A percentile compares a stretch with the other conserved stretches of the same genome.
Evolutionary conservation across 2,888 invertebrate species (phyloP).

Genomic region (Gandaritis pyraliata): DNA sequence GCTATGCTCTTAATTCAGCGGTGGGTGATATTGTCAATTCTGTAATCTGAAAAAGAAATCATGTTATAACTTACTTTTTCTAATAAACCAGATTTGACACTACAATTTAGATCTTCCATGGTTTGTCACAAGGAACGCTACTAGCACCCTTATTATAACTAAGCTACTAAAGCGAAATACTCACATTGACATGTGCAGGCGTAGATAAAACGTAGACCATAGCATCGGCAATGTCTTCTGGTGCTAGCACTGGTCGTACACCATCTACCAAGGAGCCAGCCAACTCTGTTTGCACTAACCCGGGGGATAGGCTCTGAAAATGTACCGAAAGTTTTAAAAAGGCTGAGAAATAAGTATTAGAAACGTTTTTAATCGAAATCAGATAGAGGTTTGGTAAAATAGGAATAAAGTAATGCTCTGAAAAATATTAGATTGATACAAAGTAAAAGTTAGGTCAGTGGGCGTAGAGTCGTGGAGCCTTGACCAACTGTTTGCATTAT

Average conservation of each 20-base stretch:
- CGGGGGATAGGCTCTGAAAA: conserved; percentile 86
- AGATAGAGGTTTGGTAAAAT: too few relatives aligned
- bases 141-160: not conserved
- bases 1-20: conserved; percentile 14
- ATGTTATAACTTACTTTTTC: too few relatives aligned
- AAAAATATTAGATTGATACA: too few relatives aligned
- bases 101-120: not conserved
- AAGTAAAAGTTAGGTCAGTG: too few relatives aligned
- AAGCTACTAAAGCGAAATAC: conserved; percentile 32
- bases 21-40: conserved; percentile 38
- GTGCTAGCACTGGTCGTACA: conserved; percentile 61
- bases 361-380: too few relatives aligned
- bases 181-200: conserved; percentile 82
- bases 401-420: too few relatives aligned
- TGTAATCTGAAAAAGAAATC: conserved; percentile 35
- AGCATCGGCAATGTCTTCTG: conserved; percentile 86
- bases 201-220: conserved; percentile 85
- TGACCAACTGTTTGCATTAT: too few relatives aligned
- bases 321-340: too few relatives aligned
- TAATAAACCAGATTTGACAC: not conserved
- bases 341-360: too few relatives aligned
- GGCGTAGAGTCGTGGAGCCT: too few relatives aligned
- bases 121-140: not conserved
- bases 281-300: conserved; percentile 83
- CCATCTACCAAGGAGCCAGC: conserved; percentile 17